phyloP scores from a whole-genome alignment of 35 echinoderm and acorn worm genomes.

The Lytechinus variegatus region DNA sequence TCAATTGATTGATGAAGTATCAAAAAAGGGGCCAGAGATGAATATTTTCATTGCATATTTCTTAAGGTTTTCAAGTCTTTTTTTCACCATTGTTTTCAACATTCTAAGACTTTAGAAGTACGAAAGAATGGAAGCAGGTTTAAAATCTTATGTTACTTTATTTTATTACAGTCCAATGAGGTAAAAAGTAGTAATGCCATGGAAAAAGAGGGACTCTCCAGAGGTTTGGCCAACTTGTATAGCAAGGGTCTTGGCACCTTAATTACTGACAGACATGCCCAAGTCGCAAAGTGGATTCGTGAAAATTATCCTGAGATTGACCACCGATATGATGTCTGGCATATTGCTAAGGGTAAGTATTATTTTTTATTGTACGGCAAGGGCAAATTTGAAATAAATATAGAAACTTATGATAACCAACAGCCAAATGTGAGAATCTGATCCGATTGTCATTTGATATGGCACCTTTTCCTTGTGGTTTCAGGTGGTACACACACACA shows the following conservation, averaged over 20 bases:
- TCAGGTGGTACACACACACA: conserved; percentile 27
- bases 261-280: not conserved
- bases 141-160: too few species aligned
- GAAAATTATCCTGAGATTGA: conserved; percentile 3
- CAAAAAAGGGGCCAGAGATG: not conserved
- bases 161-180: not conserved
- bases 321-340: conserved; percentile 28
- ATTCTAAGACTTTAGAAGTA: too few species aligned
- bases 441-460: not conserved
- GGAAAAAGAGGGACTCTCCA: conserved; percentile 7
- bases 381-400: not conserved
- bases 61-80: not conserved
- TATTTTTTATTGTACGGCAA: too few species aligned
- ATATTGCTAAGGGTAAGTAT: not conserved
- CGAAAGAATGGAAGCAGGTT: too few species aligned
- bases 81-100: not conserved
- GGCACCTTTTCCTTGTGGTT: conserved; percentile 39
- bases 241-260: not conserved
- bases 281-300: not conserved
- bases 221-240: not conserved
- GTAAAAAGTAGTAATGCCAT: not conserved
- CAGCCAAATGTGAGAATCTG: too few species aligned
- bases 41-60: not conserved
- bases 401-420: too few species aligned
- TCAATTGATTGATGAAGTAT: too few species aligned